Base-by-base conservation (phyloP, 2,888 invertebrate genomes). In the Eupithecia dodoneata region DNA sequence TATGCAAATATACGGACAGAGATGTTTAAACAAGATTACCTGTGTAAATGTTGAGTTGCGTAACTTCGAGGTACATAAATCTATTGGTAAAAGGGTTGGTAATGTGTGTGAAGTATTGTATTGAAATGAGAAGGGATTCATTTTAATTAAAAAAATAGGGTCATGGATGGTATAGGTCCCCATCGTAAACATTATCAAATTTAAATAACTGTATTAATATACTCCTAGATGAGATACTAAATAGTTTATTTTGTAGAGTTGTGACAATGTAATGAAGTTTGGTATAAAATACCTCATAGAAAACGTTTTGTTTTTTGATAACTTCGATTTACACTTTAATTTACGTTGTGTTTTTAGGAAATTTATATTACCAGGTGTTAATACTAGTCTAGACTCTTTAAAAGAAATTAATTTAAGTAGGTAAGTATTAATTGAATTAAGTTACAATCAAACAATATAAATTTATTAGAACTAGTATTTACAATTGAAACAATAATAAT, bases 1-100 rank as follows among this genome's bases (percentile, higher is more conserved):
- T 93, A 93, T 93, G 93, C 92, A 93, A 93, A 93, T 92, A 90
- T 79, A 83, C 81, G 91, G 87, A 87, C 88, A 88, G 87, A 90
- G 87, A 89, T 90, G 88, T 90, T 89, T 89, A 92, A 92, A 92
- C 85, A 88, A 87, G 87, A 88, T 88, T 77, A 80, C 88, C 86
- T 87, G 85, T 85, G 87, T 83, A 85, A 91, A 88, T 87, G 88
- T 91, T 92, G 89, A 88, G 89, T 86, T 84, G 88, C 81, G 83
- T 75, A 76, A 81, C 76, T 74, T 72, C 71, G 72, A 66, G 76
- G 74, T 75, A 73, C 66, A 73, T 76, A 79, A 79, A 72, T 76
- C 74, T 75, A 76, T 72, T 74, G 67, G 52, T 45, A 78, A 55
- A 59, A 55, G 70, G 47, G 49, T 30, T 44, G 65, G 69, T 71